Base-by-base conservation (phyloP, 53 echinoderm and acorn worm species). In the Antedon mediterranea region DNA sequence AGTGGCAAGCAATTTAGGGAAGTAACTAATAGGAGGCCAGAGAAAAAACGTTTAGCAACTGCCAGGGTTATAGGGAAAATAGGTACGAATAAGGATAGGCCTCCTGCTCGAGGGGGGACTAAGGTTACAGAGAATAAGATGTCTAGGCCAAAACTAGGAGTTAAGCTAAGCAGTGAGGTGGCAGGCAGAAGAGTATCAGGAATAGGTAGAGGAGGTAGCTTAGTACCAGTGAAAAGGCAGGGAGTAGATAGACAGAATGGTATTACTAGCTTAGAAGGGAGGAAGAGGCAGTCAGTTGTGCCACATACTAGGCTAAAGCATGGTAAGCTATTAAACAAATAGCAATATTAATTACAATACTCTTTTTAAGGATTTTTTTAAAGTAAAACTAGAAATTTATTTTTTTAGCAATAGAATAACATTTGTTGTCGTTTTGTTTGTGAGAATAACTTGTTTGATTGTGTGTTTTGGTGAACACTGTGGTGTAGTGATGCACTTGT, bases 121-220 rank as follows among this genome's bases (percentile, higher is more conserved):
- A 23, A 73, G 74, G 74, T 73, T 4, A 28, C 3, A 32, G 30
- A 28, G 23, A 32, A 29, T 75, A 44, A 79, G 71, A 28, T 28
- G 42, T 71, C 43, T 43, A 81, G 72, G 23, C 71, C 34, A 32
- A 83, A 34, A 34, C 74, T 29, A 34, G 72, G 72, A 70, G 34
- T 73, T 30, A 34, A 33, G 80, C 75, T 28, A 44, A 75, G 72
- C 34, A 33, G 29, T 75, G 80, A 43, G 83, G 33, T 31, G 74
- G 28, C 27, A 72, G 43, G 74, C 31, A 33, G 79, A 30, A 43
- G 43, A 79, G 28, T 73, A 30, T 31, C 71, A 34, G 74, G 43
- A 43, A 74, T 44, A 33, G 33, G 31, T 37, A 82, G 76, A 78
- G 43, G 37, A 42, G 72, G 27, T 78, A 83, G 3, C 28, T n/a